Conservation (phyloP, 2,888 invertebrate species). For the Byasa hedistus region DNA sequence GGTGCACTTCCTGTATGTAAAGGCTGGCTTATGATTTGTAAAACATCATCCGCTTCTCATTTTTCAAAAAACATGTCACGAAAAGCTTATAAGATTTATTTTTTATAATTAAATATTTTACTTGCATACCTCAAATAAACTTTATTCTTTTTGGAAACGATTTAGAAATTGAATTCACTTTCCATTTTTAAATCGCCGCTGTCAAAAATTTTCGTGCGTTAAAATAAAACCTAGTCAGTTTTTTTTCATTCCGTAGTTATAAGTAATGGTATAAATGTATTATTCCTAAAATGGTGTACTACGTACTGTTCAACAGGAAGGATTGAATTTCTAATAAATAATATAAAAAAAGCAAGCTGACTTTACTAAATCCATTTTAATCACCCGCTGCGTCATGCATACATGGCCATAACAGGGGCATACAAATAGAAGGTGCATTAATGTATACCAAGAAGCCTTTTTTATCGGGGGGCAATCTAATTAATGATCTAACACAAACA, state of each 20-base stretch:
- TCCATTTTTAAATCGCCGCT: too few species aligned
- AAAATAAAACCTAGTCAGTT: too few species aligned
- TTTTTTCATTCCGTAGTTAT: not conserved
- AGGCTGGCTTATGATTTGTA: too few species aligned
- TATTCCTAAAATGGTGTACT: conserved; percentile 1
- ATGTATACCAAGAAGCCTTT: not conserved
- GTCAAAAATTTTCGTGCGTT: too few species aligned
- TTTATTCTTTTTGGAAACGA: too few species aligned
- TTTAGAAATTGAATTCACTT: too few species aligned
- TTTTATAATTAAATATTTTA: too few species aligned
- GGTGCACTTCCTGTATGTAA: too few species aligned
- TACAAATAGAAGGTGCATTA: not conserved
- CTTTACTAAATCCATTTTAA: not conserved
- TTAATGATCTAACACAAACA: not conserved
- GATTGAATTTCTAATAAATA: conserved; percentile 8
- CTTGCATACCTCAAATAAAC: too few species aligned
- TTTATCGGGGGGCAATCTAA: conserved; percentile 1
- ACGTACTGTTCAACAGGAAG: conserved; percentile 13
- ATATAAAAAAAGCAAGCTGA: conserved; percentile 6
- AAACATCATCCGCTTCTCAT: too few species aligned
- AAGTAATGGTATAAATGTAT: not conserved
- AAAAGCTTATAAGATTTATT: too few species aligned
- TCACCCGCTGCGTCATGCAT: not conserved
- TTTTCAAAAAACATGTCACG: too few species aligned
- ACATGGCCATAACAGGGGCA: not conserved